A percentile compares a stretch with the other conserved stretches of the same genome.
Conservation (phyloP, 2,113 vertebrate genomes). For the Hippocampus mohnikei region DNA sequence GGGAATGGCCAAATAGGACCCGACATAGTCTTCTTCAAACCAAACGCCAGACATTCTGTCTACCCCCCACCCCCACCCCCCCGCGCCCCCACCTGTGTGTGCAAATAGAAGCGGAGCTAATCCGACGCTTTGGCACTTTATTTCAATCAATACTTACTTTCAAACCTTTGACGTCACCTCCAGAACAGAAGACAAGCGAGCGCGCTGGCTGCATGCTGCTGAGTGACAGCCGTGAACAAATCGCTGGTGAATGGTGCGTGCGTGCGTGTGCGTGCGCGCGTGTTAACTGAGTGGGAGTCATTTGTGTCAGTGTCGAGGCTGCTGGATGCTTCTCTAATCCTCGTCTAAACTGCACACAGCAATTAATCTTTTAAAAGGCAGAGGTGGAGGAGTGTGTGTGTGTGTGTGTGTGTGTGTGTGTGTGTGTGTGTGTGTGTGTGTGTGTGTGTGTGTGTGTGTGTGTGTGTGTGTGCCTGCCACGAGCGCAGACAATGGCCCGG, state of each 20-base stretch:
- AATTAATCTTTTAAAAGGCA: conserved; percentile 70
- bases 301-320: conserved; percentile 58
- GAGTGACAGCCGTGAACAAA: neutral
- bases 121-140: neutral
- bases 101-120: neutral
- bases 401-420: neutral
- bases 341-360: conserved; percentile 59
- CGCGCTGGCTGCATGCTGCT: neutral
- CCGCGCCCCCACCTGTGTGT: neutral
- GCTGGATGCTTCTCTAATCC: conserved; percentile 60
- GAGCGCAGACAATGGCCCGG: conserved; percentile 47
- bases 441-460: neutral
- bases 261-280: conserved; percentile 9
- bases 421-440: neutral
- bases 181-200: neutral
- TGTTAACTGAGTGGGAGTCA: conserved; percentile 46
- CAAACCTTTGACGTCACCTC: conserved; percentile 2
- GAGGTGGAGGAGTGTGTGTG: conserved; percentile 12
- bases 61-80: no score
- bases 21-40: neutral
- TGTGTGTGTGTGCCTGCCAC: neutral
- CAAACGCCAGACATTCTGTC: neutral
- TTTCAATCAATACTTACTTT: neutral
- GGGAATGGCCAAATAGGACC: neutral
- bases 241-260: neutral